Evolutionary conservation across 2,888 invertebrate genomes (phyloP).

Genomic region (Brachyopa scutellaris): DNA sequence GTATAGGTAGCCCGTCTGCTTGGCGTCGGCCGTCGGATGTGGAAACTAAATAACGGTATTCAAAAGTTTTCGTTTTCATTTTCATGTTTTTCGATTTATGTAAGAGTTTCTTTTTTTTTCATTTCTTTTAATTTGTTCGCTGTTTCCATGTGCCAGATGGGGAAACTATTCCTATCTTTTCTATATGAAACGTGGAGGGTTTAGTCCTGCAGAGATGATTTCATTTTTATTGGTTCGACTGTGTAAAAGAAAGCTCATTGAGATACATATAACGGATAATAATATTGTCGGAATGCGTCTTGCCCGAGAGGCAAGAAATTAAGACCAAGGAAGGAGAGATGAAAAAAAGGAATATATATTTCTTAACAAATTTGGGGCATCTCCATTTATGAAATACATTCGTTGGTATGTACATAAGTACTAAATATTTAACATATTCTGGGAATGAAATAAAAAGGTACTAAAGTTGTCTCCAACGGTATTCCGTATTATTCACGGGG

Average conservation of each 20-base stretch:
- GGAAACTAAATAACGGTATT: conserved; percentile 58
- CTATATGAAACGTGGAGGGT: neutral
- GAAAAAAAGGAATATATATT: conserved; percentile 12
- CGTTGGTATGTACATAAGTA: no score
- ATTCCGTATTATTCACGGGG: no score
- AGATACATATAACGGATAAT: conserved; percentile 13
- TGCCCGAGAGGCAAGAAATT: neutral
- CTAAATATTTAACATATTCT: no score
- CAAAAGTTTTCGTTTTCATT: conserved; percentile 63
- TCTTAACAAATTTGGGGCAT: neutral
- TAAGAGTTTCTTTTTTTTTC: conserved; percentile 17
- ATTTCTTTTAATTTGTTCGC: conserved; percentile 50
- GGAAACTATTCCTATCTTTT: conserved; percentile 26
- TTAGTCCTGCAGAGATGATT: neutral
- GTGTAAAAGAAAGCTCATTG: neutral
- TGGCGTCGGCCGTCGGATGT: conserved; percentile 55
- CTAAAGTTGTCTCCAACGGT: no score
- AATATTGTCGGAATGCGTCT: conserved; percentile 33
- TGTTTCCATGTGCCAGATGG: conserved; percentile 46
- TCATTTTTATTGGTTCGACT: neutral
- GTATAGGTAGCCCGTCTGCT: conserved; percentile 30
- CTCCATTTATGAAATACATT: no score
- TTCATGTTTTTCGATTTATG: conserved; percentile 53
- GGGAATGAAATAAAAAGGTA: no score
- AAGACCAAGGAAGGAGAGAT: neutral